Percentiles rank a stretch among this genome's conserved stretches.
Evolutionary conservation across 2,888 invertebrate genomes (phyloP).

Genomic region (Platycheirus albimanus): DNA sequence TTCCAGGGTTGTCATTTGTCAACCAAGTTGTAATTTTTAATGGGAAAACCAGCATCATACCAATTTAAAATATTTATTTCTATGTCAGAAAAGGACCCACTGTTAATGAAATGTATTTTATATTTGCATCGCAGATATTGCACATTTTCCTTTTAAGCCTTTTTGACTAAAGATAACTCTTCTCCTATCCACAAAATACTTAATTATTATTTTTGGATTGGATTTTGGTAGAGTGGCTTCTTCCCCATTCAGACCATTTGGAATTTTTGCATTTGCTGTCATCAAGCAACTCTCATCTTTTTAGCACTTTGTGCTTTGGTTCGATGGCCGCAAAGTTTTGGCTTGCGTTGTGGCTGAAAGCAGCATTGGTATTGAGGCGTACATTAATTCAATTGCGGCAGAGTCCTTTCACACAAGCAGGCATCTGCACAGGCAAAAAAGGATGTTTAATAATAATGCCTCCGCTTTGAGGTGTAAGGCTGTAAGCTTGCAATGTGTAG

Average conservation of each 20-base stretch:
- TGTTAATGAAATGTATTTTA: background rate
- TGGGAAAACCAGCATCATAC: too few relatives aligned
- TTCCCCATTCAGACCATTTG: conserved; percentile 30
- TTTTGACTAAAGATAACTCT: background rate
- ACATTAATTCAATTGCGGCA: conserved; percentile 60
- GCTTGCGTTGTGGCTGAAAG: too few relatives aligned
- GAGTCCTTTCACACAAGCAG: conserved; percentile 23
- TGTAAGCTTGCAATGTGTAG: conserved; percentile 10
- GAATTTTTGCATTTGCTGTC: conserved; percentile 6
- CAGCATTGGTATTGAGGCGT: conserved; percentile 20
- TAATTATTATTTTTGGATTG: conserved; percentile 52
- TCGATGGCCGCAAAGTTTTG: background rate
- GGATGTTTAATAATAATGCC: conserved; percentile 45
- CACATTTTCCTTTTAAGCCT: background rate
- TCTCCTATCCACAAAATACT: conserved; percentile 35
- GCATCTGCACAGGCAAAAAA: conserved; percentile 21
- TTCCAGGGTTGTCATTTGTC: too few relatives aligned
- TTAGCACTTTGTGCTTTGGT: background rate
- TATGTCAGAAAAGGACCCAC: background rate
- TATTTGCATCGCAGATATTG: background rate
- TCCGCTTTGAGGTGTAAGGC: background rate
- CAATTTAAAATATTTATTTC: too few relatives aligned
- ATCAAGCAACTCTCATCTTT: conserved; percentile 38
- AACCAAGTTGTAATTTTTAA: too few relatives aligned
- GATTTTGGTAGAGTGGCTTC: conserved; percentile 50